Conservation (phyloP, 2,797 vertebrate species). For the Channa striata region DNA sequence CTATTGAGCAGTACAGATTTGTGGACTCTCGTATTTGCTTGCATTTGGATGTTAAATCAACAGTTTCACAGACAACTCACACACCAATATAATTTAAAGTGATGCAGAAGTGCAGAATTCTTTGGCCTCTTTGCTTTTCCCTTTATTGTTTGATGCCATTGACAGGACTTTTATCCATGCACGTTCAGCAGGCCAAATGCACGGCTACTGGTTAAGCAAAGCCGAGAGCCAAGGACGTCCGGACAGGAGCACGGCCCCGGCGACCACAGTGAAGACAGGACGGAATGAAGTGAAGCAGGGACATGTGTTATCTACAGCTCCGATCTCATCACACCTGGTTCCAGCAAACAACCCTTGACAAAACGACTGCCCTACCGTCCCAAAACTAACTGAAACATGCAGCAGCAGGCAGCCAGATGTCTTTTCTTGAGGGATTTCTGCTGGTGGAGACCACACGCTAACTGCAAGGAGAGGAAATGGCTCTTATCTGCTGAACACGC, state of each 20-base stretch:
- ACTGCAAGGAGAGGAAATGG: neutral
- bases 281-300: neutral
- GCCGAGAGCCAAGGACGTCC: constrained; percentile 3
- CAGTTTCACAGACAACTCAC: too few relatives aligned
- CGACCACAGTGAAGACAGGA: constrained; percentile 27
- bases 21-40: too few relatives aligned
- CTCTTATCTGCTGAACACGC: too few relatives aligned
- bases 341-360: neutral
- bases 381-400: neutral
- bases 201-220: constrained; percentile 19
- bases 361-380: neutral
- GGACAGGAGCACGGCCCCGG: constrained; percentile 18
- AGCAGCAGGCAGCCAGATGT: neutral
- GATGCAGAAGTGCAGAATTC: too few relatives aligned
- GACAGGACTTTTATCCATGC: constrained; percentile 28
- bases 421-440: too few relatives aligned
- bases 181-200: constrained; percentile 41
- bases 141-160: constrained; percentile 10
- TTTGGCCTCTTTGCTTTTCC: neutral
- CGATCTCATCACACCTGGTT: neutral
- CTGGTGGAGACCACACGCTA: neutral
- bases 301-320: neutral
- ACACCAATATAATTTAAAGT: too few relatives aligned
- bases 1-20: too few relatives aligned
- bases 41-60: too few relatives aligned